A percentile compares a stretch with the other conserved stretches of the same genome.
These are phyloP conservation scores for Thymelicus lineola DNA, from an alignment of 2,888 invertebrate genomes.

Conservation along the genomic window DNA sequence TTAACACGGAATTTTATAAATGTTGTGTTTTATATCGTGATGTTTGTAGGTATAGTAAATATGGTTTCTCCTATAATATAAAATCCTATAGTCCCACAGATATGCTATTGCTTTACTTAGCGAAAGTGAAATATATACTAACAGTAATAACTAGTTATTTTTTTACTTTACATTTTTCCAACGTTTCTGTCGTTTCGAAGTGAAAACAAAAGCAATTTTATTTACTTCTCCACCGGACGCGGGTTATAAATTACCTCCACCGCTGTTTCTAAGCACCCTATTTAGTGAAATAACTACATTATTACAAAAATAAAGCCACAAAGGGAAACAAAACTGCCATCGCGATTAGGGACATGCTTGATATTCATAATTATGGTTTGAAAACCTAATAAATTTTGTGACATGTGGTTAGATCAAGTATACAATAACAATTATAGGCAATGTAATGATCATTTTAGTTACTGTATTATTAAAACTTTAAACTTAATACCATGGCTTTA, in stretches of 20 bases:
- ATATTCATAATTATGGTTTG: not conserved
- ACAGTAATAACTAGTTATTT: not conserved
- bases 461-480: no score
- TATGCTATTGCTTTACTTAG: no score
- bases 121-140: no score
- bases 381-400: not conserved
- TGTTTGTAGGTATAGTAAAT: no score
- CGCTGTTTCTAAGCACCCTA: constrained; percentile 67
- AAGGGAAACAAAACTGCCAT: constrained; percentile 41
- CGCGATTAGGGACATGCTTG: not conserved
- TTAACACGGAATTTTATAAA: no score
- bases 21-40: no score
- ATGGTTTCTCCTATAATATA: no score
- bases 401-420: no score
- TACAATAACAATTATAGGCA: not conserved
- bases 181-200: constrained; percentile 33
- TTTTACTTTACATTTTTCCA: not conserved
- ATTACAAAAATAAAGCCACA: constrained; percentile 62
- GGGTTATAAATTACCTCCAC: constrained; percentile 62
- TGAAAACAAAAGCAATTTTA: constrained; percentile 58
- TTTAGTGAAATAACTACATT: constrained; percentile 70
- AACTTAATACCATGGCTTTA: no score
- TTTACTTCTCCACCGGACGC: constrained; percentile 43
- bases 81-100: no score
- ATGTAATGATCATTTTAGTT: not conserved